Evolutionary conservation across 2,888 invertebrate genomes (phyloP), one percentile per base, ranked within the genome.

Genomic region (Ptychoptera albimana): DNA sequence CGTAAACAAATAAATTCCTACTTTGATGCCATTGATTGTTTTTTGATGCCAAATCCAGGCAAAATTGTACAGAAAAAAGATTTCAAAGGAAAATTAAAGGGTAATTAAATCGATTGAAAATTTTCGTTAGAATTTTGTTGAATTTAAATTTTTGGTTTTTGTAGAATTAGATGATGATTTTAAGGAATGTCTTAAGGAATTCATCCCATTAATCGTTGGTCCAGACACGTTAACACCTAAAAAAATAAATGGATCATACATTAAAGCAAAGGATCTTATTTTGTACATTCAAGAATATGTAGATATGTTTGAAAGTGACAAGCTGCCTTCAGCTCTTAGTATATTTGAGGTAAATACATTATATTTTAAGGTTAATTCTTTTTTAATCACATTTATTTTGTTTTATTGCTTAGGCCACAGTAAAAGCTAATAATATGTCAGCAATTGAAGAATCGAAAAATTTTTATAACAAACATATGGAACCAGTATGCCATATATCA

Each of bases 1-100:
- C 34, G 42, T 0, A 34, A 35, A 23, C 16, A 34, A 11, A 35
- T 42, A 16, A 34, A 35, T 34, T 23, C 35, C 1, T 23, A 35
- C n/a, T 42, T 23, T 16, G 42, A 42, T 12, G 16, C 15, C 35
- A 15, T 42, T 12, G 23, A 42, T 12, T 34, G 42, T n/a, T 42
- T 35, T n/a, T 23, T 42, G 12, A 46, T 44, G 44, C 46, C 46
- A 8, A 36, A 46, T 39, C 46, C 46, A 2, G 46, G 46, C 13
- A 13, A 10, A 15, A n/a, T 16, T n/a, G 46, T 46, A 5, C 34
- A 38, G 11, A 37, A 36, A 31, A 40, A 41, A 15, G 16, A 31
- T 6, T 46, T 40, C 13, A 36, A 42, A 36, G 46, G 46, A 5
- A 23, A 42, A 35, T 35, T 42, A 15, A 42, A 42, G 16, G 32